Evolutionary conservation across 2,113 vertebrate genomes (phyloP).

Genomic region (Pollimyrus isidori): DNA sequence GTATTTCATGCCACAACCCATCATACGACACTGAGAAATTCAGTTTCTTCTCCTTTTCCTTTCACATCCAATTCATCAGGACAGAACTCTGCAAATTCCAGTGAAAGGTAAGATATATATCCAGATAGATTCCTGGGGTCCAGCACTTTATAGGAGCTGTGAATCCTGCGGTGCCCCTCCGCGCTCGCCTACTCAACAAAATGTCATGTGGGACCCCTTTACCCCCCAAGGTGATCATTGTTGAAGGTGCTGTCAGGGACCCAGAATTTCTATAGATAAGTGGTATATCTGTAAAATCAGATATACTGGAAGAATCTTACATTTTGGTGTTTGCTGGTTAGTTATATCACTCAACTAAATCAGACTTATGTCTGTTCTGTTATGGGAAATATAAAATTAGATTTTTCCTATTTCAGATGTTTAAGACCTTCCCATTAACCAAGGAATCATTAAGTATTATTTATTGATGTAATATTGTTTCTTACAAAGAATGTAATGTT

Average conservation of each 20-base stretch:
- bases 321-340: no score
- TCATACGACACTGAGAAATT: neutral
- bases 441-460: no score
- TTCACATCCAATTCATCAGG: neutral
- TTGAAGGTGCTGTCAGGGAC: neutral
- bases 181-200: neutral
- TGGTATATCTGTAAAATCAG: no score
- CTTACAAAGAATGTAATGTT: no score
- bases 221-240: neutral
- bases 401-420: no score
- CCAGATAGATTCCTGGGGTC: neutral
- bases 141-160: neutral
- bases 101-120: neutral
- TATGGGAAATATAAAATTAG: no score
- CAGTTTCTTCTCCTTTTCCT: neutral
- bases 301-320: no score
- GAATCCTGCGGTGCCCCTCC: neutral
- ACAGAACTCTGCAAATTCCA: neutral
- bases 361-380: no score
- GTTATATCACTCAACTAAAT: no score
- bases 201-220: neutral
- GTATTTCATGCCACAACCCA: neutral
- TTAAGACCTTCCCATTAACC: no score
- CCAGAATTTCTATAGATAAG: neutral
- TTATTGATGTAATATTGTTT: no score